Evolutionary conservation across 2,113 vertebrate species (phyloP).

Genomic region (Lasiurus borealis): DNA sequence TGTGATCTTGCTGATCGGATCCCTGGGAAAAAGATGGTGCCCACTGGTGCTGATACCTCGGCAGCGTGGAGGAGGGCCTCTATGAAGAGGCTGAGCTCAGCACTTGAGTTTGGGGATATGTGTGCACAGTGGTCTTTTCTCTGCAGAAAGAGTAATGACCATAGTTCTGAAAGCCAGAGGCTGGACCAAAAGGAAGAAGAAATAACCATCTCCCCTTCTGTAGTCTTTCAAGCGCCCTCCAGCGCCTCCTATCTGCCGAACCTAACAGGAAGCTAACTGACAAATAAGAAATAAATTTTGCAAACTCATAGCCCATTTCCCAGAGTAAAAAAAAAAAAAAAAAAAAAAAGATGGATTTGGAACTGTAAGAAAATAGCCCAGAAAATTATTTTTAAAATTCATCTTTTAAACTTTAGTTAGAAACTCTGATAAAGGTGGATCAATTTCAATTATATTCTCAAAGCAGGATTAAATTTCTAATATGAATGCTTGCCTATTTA

Average conservation of each 20-base stretch:
- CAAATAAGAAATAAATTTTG: background rate
- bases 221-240: background rate
- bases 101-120: background rate
- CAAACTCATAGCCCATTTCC: background rate
- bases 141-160: background rate
- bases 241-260: background rate
- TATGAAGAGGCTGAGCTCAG: background rate
- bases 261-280: background rate
- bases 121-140: background rate
- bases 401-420: conserved; percentile 4
- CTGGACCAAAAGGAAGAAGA: background rate
- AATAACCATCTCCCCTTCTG: background rate
- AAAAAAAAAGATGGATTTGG: background rate
- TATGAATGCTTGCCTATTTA: conserved; percentile 33
- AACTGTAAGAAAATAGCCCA: background rate
- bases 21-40: background rate
- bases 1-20: background rate
- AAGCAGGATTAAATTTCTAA: conserved; percentile 47
- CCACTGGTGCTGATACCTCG: accelerated
- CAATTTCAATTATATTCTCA: conserved; percentile 58
- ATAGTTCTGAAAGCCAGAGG: background rate
- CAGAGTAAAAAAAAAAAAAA: background rate
- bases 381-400: conserved; percentile 3
- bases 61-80: background rate
- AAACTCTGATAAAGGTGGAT: conserved; percentile 49